Percentiles rank a stretch among this genome's conserved stretches.
phyloP scores from a whole-genome alignment of 2,888 invertebrate species.

The Andrena dorsata region DNA sequence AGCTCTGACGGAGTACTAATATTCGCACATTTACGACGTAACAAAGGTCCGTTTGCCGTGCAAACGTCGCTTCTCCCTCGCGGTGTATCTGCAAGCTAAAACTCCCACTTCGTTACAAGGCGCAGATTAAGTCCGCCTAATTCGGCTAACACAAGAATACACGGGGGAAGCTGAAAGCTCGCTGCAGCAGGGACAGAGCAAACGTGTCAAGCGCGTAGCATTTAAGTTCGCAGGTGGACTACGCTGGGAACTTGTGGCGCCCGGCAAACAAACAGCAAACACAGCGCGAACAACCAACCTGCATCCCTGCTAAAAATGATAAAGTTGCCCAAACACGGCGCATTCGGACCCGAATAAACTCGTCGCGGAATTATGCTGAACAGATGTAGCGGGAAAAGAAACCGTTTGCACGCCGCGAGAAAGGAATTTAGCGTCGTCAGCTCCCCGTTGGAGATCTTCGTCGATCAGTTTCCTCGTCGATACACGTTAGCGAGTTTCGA shows the following conservation, averaged over 20 bases:
- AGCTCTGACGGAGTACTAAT: slow-evolving; percentile 50
- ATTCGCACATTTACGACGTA: slow-evolving; percentile 36
- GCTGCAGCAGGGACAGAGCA: slow-evolving; percentile 8
- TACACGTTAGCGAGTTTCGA: neutral
- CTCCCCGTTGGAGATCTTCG: neutral
- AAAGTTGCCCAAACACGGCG: neutral
- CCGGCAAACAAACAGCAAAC: neutral
- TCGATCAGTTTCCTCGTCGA: slow-evolving; percentile 25
- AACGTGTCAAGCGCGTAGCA: slow-evolving; percentile 27
- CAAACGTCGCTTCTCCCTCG: slow-evolving; percentile 37
- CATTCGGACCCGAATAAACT: neutral
- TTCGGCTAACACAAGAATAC: slow-evolving; percentile 15
- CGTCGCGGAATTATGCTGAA: neutral
- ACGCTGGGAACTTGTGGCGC: neutral
- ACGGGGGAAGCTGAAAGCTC: neutral
- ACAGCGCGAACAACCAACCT: neutral
- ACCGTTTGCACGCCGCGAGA: too few species aligned
- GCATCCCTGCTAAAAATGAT: neutral
- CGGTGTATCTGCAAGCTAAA: slow-evolving; percentile 50
- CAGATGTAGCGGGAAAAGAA: too few species aligned
- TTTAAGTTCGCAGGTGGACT: slow-evolving; percentile 17
- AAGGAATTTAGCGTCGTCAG: neutral
- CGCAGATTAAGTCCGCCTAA: slow-evolving; percentile 47
- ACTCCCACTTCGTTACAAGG: slow-evolving; percentile 31
- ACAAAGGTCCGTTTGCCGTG: slow-evolving; percentile 49